phyloP scores from a whole-genome alignment of 2,797 vertebrate species.

The Platyrinchus mystaceus region DNA sequence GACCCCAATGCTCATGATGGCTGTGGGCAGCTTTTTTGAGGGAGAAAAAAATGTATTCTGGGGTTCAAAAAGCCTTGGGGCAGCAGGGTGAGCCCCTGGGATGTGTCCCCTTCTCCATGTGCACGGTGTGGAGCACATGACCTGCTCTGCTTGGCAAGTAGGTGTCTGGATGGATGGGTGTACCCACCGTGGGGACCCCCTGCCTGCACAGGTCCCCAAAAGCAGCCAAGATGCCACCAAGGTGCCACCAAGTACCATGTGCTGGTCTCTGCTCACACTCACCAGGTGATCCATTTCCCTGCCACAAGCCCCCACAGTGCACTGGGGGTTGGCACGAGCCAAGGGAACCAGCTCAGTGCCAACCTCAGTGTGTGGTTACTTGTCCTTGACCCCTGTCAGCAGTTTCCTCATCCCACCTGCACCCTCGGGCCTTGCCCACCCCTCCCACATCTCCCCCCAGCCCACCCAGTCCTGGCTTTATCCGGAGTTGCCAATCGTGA shows the following conservation, averaged over 20 bases:
- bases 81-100: background rate
- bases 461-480: background rate
- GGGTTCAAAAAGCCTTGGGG: background rate
- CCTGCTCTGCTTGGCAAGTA: background rate
- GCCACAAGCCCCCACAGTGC: rapidly evolving
- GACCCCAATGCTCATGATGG: rapidly evolving
- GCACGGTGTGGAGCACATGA: rapidly evolving
- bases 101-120: rapidly evolving
- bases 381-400: background rate
- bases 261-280: background rate
- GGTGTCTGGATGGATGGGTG: background rate
- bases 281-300: background rate
- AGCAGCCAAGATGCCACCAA: background rate
- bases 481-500: conserved; percentile 21
- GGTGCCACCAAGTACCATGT: background rate
- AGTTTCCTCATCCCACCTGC: background rate
- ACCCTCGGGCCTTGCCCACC: background rate
- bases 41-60: background rate
- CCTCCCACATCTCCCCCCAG: background rate
- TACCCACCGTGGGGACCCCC: rapidly evolving
- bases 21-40: background rate
- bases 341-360: background rate
- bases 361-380: background rate
- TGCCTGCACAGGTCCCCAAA: background rate
- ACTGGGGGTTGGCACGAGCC: background rate